Evolutionary conservation across 2,888 invertebrate genomes (phyloP).

Genomic region (Alviniconcha strummeri): DNA sequence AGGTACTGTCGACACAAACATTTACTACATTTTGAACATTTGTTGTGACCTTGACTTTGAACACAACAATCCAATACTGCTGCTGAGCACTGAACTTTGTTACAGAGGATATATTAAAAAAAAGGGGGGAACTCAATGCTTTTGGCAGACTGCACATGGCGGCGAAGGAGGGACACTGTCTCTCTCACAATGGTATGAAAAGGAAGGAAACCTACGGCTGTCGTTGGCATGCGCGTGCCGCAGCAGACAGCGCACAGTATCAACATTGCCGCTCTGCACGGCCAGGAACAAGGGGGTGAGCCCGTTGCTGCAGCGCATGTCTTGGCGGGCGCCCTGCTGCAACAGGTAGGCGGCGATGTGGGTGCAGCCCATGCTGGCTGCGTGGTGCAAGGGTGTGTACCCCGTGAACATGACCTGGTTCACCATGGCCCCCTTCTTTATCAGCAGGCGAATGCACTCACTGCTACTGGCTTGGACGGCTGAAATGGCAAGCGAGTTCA

Average conservation of each 20-base stretch:
- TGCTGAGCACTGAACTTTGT: too few species aligned
- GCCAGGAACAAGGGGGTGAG: conserved; percentile 71
- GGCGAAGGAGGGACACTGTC: too few species aligned
- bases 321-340: conserved; percentile 57
- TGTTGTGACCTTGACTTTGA: too few species aligned
- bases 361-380: conserved; percentile 51
- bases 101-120: neutral
- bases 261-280: conserved; percentile 65
- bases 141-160: too few species aligned
- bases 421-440: conserved; percentile 59
- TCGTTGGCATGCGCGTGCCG: conserved; percentile 19
- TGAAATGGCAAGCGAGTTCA: conserved; percentile 37
- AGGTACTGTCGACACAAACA: too few species aligned
- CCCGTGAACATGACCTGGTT: conserved; percentile 61
- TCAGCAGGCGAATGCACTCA: conserved; percentile 56
- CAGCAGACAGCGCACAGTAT: conserved; percentile 64
- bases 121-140: too few species aligned
- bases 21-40: too few species aligned
- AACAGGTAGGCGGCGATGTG: conserved; percentile 31
- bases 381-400: conserved; percentile 63
- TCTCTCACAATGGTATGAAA: neutral
- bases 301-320: conserved; percentile 57
- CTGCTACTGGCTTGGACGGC: conserved; percentile 51
- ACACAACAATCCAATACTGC: too few species aligned
- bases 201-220: neutral